These are phyloP conservation scores for Ophion slaviceki DNA, from an alignment of 2,888 invertebrate species.

Conservation along the genomic window DNA sequence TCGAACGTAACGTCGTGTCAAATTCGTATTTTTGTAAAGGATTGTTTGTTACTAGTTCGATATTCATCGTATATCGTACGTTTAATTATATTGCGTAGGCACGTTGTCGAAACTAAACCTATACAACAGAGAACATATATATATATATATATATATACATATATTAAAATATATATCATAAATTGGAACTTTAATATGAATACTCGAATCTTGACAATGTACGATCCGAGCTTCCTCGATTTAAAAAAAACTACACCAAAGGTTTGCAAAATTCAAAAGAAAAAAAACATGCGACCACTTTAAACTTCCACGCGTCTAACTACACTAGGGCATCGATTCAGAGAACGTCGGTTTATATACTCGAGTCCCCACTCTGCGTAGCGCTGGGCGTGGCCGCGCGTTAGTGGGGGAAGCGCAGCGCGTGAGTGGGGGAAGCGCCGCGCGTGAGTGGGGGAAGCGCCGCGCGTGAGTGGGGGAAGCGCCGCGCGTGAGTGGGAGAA, in stretches of 20 bases:
- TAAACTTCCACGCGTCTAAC: background rate
- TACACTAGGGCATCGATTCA: background rate
- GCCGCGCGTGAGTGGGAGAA: background rate
- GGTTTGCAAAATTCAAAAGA: background rate
- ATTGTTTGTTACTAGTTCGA: slow-evolving; percentile 78
- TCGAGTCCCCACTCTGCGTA: too few relatives aligned
- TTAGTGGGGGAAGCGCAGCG: background rate
- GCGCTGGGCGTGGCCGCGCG: background rate
- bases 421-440: background rate
- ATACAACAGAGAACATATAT: slow-evolving; percentile 47
- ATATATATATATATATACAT: slow-evolving; percentile 24
- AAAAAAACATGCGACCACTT: slow-evolving; percentile 7
- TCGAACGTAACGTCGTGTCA: slow-evolving; percentile 78
- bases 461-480: background rate
- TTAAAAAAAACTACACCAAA: background rate
- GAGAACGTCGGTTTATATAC: background rate
- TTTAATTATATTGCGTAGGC: slow-evolving; percentile 61
- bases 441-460: background rate
- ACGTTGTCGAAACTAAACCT: slow-evolving; percentile 36
- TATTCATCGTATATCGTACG: slow-evolving; percentile 40
- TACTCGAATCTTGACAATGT: slow-evolving; percentile 4
- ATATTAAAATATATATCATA: slow-evolving; percentile 44
- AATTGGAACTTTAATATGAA: slow-evolving; percentile 28
- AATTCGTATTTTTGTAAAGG: slow-evolving; percentile 83
- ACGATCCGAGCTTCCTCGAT: background rate